Percentiles rank a stretch among this genome's conserved stretches.
phyloP scores from a whole-genome alignment of 1,140 invertebrate species.

The Listronotus oregonensis region DNA sequence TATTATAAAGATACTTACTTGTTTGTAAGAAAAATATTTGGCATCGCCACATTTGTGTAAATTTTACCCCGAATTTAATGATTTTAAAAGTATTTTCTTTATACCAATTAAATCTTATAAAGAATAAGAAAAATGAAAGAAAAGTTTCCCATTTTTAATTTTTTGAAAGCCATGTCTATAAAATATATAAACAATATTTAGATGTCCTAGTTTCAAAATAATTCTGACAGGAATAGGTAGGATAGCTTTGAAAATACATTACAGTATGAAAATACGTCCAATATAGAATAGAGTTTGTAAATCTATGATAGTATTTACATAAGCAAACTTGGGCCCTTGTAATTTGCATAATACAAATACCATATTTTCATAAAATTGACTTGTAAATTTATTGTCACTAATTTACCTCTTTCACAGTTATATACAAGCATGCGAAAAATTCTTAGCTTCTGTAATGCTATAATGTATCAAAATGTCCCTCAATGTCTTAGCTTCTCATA shows the following conservation, averaged over 20 bases:
- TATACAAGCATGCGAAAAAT: constrained; percentile 8
- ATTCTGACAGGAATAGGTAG: no score
- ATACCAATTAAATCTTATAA: no score
- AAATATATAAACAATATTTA: no score
- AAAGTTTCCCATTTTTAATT: no score
- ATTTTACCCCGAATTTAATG: no score
- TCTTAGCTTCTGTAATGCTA: neutral
- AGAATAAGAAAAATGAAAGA: no score
- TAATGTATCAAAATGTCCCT: neutral
- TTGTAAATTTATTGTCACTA: constrained; percentile 30
- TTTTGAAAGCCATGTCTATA: no score
- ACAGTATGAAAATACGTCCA: constrained; percentile 11
- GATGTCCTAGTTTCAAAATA: no score
- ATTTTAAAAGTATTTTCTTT: no score
- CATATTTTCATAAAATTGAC: constrained; percentile 18
- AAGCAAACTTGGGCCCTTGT: constrained; percentile 10
- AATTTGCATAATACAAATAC: constrained; percentile 20
- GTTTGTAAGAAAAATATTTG: no score
- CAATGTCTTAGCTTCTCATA: neutral
- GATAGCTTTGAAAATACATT: neutral
- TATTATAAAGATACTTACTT: no score
- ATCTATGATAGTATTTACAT: constrained; percentile 9
- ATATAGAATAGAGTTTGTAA: constrained; percentile 3
- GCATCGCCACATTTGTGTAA: no score
- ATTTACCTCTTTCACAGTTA: constrained; percentile 4